A percentile compares a stretch with the other conserved stretches of the same genome.
These are phyloP conservation scores for Diplogasteroides magnus DNA, from an alignment of 1,140 invertebrate genomes.

Conservation along the genomic window DNA sequence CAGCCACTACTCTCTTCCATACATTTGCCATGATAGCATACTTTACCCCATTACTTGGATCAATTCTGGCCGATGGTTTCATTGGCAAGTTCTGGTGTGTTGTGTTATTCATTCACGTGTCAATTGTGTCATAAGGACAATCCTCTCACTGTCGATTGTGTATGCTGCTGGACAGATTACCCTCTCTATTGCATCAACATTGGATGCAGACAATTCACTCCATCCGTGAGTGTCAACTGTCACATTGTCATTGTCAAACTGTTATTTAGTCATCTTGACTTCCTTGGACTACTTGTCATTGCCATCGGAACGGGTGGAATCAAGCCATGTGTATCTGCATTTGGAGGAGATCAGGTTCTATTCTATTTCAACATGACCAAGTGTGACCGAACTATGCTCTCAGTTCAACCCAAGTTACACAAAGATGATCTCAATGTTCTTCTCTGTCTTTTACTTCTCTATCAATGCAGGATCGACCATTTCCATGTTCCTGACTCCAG, in stretches of 20 bases:
- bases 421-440: conserved; percentile 39
- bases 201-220: conserved; percentile 61
- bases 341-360: conserved; percentile 86
- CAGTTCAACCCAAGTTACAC: conserved; percentile 12
- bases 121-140: conserved; percentile 61
- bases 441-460: conserved; percentile 47
- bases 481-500: conserved; percentile 53
- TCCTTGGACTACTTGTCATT: conserved; percentile 66
- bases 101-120: conserved; percentile 43
- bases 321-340: conserved; percentile 88
- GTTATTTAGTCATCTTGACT: conserved; percentile 12
- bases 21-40: conserved; percentile 76
- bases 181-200: conserved; percentile 67
- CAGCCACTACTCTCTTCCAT: conserved; percentile 76
- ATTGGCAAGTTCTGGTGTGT: conserved; percentile 61
- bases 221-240: conserved; percentile 58
- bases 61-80: conserved; percentile 77
- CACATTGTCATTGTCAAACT: not conserved
- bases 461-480: conserved; percentile 46
- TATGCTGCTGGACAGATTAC: conserved; percentile 58
- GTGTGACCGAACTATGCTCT: not conserved
- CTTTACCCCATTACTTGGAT: conserved; percentile 79
- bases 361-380: too few species aligned
- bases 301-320: conserved; percentile 86
- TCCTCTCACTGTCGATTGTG: conserved; percentile 10